Base-by-base conservation (phyloP, 2,888 invertebrate genomes). In the Trissolcus brochymenae region DNA sequence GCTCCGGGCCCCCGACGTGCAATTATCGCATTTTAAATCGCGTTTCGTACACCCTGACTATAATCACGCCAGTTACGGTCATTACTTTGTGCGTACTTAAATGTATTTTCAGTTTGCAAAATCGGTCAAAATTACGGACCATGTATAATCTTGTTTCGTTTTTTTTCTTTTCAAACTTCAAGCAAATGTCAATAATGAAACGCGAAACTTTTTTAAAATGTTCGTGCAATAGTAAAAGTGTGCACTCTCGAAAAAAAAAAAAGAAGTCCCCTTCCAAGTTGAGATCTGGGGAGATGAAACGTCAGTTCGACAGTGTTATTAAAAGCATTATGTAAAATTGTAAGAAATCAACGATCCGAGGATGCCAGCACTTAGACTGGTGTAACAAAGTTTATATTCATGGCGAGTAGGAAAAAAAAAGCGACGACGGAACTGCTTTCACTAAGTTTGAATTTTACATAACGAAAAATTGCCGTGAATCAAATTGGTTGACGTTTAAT, bases 381-480 rank as follows among this genome's bases (percentile, higher is more conserved):
- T 25, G 25, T 25, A 25, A 25, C 25, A 25, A 25, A 25, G 25
- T 25, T 25, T 25, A 25, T 43, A 43, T 43, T 2, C 43, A 6
- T 43, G 14, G 14, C 14, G 43, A n/a, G 16, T 0, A 49, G 14
- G 43, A 43, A 43, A 49, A 49, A 49, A 16, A 16, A 1, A n/a
- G 2, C n/a, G 2, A 17, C 2, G 49, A 29, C 49, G 14, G 25
- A 25, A 54, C 17, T 41, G 41, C 56, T 66, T 50, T 57, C 66
- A 35, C 66, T 55, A 51, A 57, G 57, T 66, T 66, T 13, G 9
- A 53, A 14, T 14, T 62, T 62, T 62, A 62, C 16, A 53, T 62
- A 62, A 62, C n/a, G 21, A 46, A 14, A 13, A 25, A 46, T 46
- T 19, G 14, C 16, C 14, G n/a, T 46, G 19, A n/a, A 19, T 25